Conservation (phyloP, 2,797 vertebrate genomes). For the Mus spretus region DNA sequence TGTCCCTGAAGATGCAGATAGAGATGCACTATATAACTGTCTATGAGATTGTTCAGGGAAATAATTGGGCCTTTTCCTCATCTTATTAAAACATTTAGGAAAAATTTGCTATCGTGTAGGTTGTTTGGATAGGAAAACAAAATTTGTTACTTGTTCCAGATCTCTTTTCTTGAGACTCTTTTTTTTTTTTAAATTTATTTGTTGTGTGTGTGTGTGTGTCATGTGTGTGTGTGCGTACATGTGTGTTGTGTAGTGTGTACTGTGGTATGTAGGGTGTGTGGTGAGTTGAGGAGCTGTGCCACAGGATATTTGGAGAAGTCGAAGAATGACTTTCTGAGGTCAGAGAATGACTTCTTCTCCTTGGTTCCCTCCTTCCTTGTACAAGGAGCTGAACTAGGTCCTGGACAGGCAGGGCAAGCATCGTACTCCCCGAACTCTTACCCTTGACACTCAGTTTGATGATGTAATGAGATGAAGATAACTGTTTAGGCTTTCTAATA, state of each 20-base stretch:
- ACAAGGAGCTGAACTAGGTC: not conserved
- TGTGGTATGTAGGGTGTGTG: not conserved
- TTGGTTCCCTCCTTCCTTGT: not conserved
- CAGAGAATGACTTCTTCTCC: not conserved
- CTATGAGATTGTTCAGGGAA: constrained; percentile 26
- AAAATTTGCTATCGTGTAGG: not conserved
- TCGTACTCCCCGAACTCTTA: not conserved
- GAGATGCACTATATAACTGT: not conserved
- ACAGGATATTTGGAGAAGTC: not conserved
- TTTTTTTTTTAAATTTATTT: not conserved
- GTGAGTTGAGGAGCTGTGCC: not conserved
- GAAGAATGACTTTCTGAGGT: not conserved
- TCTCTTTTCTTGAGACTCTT: not conserved
- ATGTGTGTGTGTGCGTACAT: not conserved
- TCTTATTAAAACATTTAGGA: constrained; percentile 32
- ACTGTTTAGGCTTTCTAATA: not conserved
- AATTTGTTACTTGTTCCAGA: not conserved
- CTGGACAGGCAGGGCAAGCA: not conserved
- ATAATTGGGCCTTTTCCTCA: not conserved
- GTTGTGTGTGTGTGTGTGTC: not conserved
- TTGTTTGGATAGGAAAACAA: constrained; percentile 2
- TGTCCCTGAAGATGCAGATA: not conserved
- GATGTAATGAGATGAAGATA: not conserved
- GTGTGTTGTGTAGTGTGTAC: not conserved
- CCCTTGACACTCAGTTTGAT: not conserved